Conservation (phyloP, 2,888 invertebrate genomes). For the Eristalis intricaria region DNA sequence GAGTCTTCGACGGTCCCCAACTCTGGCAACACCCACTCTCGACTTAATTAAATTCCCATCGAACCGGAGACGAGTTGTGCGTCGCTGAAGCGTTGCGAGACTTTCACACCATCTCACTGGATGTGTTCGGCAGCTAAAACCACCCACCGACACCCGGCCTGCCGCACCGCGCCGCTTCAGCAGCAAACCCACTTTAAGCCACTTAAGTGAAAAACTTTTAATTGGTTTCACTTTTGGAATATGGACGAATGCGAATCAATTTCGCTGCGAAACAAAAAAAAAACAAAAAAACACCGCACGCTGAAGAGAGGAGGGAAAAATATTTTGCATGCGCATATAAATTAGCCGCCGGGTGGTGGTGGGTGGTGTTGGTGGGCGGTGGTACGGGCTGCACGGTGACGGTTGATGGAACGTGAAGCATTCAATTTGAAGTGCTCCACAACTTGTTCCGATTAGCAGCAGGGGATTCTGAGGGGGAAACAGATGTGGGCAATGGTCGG, state of each 20-base stretch:
- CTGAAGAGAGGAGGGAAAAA: not conserved
- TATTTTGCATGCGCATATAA: conserved; percentile 47
- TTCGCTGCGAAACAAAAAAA: not conserved
- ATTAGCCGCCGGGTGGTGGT: conserved; percentile 20
- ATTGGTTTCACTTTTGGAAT: conserved; percentile 67
- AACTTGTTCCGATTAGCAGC: not conserved
- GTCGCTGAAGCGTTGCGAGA: conserved; percentile 6
- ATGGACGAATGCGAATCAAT: conserved; percentile 64
- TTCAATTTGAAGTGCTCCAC: not conserved
- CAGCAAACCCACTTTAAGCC: conserved; percentile 59
- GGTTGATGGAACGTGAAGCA: not conserved
- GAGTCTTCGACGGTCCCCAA: not conserved
- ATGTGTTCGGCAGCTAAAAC: too few species aligned
- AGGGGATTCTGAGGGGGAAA: not conserved
- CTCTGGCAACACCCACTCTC: not conserved
- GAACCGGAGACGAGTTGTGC: not conserved
- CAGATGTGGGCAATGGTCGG: not conserved
- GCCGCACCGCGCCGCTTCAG: not conserved
- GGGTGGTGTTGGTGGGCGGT: not conserved
- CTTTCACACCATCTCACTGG: not conserved
- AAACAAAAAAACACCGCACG: not conserved
- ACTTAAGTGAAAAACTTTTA: conserved; percentile 72
- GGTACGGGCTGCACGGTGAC: not conserved
- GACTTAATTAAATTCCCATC: conserved; percentile 16
- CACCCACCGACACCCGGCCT: not conserved